These are phyloP conservation scores for Amphibalanus amphitrite DNA, from an alignment of 1,140 invertebrate species.

Conservation along the genomic window DNA sequence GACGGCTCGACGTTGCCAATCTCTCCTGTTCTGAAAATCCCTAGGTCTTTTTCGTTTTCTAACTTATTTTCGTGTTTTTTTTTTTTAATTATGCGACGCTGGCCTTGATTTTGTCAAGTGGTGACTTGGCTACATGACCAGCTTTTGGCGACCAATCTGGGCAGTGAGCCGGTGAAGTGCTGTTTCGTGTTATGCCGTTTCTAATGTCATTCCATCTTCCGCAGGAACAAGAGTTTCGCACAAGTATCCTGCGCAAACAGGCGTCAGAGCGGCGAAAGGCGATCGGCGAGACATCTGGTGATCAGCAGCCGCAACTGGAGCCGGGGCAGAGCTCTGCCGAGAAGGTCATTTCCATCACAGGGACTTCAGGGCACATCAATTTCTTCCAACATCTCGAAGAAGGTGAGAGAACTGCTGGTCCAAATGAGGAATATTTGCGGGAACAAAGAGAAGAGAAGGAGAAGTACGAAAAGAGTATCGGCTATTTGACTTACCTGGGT, in stretches of 20 bases:
- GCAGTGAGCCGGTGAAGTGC: too few species aligned
- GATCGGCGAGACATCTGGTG: conserved; percentile 23
- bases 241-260: conserved; percentile 44
- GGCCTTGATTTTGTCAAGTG: too few species aligned
- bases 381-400: conserved; percentile 76
- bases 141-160: too few species aligned
- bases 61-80: too few species aligned
- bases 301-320: not conserved
- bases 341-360: conserved; percentile 13
- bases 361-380: conserved; percentile 53
- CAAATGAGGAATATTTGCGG: conserved; percentile 74
- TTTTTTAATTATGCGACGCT: too few species aligned
- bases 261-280: conserved; percentile 36
- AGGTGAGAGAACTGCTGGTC: conserved; percentile 34
- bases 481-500: conserved; percentile 85
- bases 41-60: too few species aligned
- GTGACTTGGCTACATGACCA: too few species aligned
- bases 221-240: conserved; percentile 69
- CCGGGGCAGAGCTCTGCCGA: conserved; percentile 2
- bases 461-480: conserved; percentile 95
- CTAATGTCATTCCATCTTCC: conserved; percentile 17
- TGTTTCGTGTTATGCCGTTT: too few species aligned
- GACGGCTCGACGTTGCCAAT: too few species aligned
- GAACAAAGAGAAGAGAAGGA: conserved; percentile 85
- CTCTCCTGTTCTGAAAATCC: too few species aligned